Evolutionary conservation across 1,140 invertebrate genomes (phyloP), one percentile per base, ranked within the genome.

Genomic region (Bombus fervidus): DNA sequence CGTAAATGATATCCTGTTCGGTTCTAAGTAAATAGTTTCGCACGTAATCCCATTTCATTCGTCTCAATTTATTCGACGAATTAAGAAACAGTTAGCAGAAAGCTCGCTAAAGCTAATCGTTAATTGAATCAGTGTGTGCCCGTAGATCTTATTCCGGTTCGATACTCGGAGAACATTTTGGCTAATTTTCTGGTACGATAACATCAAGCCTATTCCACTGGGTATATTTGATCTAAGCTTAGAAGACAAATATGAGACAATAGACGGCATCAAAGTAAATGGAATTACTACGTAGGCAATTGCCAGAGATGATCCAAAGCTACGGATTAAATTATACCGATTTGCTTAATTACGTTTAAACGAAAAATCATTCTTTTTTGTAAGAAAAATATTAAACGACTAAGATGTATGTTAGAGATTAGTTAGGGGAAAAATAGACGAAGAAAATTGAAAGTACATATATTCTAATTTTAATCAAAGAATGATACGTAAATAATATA

Each of bases 231-330:
- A 57, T 37, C 10, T 78, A 22, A 59, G 43, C 62, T 69, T 78
- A 59, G 13, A 22, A 69, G 59, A 71, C 75, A 84, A 78, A 69
- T 57, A 84, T 41, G 75, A 57, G 64, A 43, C 75, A 83, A 78
- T 47, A 69, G 64, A 69, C 0, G n/a, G 18, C 62, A 69, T 57
- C 64, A 28, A 78, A 83, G 73, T 37, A 83, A 57, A 69, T 28
- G 43, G 4, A 1, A 28, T 47, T 31, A 10, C 22, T 10, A 15
- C 1, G 9, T 3, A 66, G 4, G 8, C 64, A 57, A 78, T 83
- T 78, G 0, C 37, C 39, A 10, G 13, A 69, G 34, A 53, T 43
- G 62, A 78, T 83, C 71, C 18, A 59, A 77, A 68, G 37, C 22
- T 68, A 47, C 41, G 31, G 39, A 59, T 71, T 34, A 66, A 69